Evolutionary conservation across 2,888 invertebrate genomes (phyloP).

Genomic region (Orchestes rusci): DNA sequence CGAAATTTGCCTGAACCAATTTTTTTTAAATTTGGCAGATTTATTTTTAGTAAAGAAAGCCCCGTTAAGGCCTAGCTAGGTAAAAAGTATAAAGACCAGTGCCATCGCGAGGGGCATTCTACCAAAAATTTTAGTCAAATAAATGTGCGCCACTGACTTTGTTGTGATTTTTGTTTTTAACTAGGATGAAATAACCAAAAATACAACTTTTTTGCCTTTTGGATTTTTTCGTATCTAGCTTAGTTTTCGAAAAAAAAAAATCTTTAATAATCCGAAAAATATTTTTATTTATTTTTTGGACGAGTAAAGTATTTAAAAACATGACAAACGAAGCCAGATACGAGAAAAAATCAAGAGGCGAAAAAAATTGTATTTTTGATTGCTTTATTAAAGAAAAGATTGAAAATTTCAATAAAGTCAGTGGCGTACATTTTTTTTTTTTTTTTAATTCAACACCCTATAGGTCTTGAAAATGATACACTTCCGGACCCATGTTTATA

Average conservation of each 20-base stretch:
- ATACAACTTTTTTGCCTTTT: neutral
- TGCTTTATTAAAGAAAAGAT: neutral
- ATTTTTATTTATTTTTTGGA: too few species aligned
- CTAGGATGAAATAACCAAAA: neutral
- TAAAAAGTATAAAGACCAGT: too few species aligned
- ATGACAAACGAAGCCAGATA: too few species aligned
- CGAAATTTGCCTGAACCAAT: too few species aligned
- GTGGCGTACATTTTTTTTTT: too few species aligned
- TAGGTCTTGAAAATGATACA: neutral
- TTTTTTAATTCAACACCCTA: neutral
- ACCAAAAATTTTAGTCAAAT: too few species aligned
- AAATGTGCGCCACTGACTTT: too few species aligned
- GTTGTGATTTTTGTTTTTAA: neutral
- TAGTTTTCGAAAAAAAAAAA: neutral
- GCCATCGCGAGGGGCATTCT: too few species aligned
- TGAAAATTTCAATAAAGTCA: neutral
- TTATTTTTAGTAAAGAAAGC: too few species aligned
- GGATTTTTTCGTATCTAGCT: neutral
- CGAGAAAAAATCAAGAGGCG: neutral
- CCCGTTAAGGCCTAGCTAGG: too few species aligned
- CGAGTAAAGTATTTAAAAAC: too few species aligned
- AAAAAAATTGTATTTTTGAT: neutral
- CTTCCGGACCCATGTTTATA: neutral
- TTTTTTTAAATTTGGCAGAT: too few species aligned
- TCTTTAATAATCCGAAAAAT: neutral